phyloP scores from a whole-genome alignment of 2,888 invertebrate genomes.

The Barypeithes pellucidus region DNA sequence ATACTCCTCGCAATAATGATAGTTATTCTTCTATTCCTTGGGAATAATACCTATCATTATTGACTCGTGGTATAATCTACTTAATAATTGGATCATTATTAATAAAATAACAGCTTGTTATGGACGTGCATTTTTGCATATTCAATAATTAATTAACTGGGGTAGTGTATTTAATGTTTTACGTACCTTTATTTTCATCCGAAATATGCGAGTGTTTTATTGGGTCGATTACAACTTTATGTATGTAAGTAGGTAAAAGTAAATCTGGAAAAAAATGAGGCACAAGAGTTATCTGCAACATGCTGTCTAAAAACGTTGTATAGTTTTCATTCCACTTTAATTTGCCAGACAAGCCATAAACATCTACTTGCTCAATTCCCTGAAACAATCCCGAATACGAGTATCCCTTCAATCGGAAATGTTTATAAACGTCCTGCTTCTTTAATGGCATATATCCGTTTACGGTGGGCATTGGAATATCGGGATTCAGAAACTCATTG shows the following conservation, averaged over 20 bases:
- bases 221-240: slow-evolving; percentile 74
- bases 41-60: too few relatives aligned
- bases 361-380: slow-evolving; percentile 71
- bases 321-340: slow-evolving; percentile 77
- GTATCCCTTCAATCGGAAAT: slow-evolving; percentile 73
- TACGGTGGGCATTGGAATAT: background rate
- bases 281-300: slow-evolving; percentile 78
- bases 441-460: slow-evolving; percentile 46
- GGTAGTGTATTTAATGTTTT: too few relatives aligned
- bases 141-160: too few relatives aligned
- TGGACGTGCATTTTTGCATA: too few relatives aligned
- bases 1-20: too few relatives aligned
- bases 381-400: slow-evolving; percentile 73
- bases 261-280: slow-evolving; percentile 69
- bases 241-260: slow-evolving; percentile 75
- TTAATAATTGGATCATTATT: too few relatives aligned
- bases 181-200: slow-evolving; percentile 49
- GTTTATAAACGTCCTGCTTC: slow-evolving; percentile 67
- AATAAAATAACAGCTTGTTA: too few relatives aligned
- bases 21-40: too few relatives aligned
- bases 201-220: slow-evolving; percentile 64
- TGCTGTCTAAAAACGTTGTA: slow-evolving; percentile 80
- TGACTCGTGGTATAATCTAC: too few relatives aligned
- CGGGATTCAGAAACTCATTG: slow-evolving; percentile 39
- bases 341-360: slow-evolving; percentile 66